Conservation (phyloP, 2,888 invertebrate genomes). For the Tanypteryx hageni region DNA sequence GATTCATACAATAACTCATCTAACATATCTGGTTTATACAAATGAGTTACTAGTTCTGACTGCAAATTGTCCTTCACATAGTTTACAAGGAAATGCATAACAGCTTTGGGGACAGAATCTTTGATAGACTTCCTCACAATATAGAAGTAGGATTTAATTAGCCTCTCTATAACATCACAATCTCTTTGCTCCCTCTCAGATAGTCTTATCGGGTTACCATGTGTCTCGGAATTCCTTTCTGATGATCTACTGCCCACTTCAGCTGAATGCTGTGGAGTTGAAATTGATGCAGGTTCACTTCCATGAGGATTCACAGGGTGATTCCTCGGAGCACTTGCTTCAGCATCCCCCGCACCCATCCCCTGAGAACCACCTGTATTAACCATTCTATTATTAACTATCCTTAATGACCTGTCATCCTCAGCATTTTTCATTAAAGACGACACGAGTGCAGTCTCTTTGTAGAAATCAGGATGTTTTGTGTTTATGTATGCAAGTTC, state of each 20-base stretch:
- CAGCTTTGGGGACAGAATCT: constrained; percentile 98
- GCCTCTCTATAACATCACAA: constrained; percentile 97
- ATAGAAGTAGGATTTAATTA: constrained; percentile 99
- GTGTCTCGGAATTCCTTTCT: constrained; percentile 20
- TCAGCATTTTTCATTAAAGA: constrained; percentile 85
- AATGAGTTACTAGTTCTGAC: constrained; percentile 97
- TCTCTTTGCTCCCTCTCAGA: constrained; percentile 95
- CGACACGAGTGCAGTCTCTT: constrained; percentile 93
- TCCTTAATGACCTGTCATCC: constrained; percentile 70
- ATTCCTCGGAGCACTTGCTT: constrained; percentile 50
- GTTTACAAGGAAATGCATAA: constrained; percentile 99
- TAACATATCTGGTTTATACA: constrained; percentile 97
- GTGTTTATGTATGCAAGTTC: constrained; percentile 99
- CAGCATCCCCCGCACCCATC: constrained; percentile 10
- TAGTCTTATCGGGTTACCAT: constrained; percentile 79
- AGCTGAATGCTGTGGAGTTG: too few relatives aligned
- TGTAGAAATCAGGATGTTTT: constrained; percentile 99
- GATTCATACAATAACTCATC: constrained; percentile 96
- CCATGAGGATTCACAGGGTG: too few relatives aligned
- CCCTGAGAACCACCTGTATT: constrained; percentile 9
- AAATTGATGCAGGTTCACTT: too few relatives aligned
- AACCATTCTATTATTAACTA: constrained; percentile 67
- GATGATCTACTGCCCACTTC: too few relatives aligned
- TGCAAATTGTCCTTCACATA: constrained; percentile 98
- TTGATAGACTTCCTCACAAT: constrained; percentile 99